Percentiles rank a stretch among this genome's conserved stretches.
These are phyloP conservation scores for Stomatorhinus ivindoensis DNA, from an alignment of 2,113 vertebrate species.

Conservation along the genomic window DNA sequence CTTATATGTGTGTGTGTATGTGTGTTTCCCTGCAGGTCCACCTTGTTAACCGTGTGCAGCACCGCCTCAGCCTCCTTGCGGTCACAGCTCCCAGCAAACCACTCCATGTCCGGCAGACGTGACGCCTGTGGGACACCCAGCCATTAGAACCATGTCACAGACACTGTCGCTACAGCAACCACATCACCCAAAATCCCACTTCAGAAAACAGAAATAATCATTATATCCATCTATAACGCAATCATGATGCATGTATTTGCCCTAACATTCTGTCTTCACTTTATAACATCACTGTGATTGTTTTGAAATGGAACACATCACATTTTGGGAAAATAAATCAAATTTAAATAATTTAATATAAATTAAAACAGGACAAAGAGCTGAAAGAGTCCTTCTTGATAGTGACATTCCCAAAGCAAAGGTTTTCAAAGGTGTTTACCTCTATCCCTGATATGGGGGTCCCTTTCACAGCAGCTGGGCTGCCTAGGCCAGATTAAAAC, in stretches of 20 bases:
- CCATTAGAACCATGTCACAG: background rate
- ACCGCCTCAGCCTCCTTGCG: slow-evolving; percentile 62
- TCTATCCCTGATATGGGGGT: slow-evolving; percentile 34
- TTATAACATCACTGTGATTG: background rate
- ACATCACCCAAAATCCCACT: background rate
- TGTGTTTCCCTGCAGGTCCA: slow-evolving; percentile 25
- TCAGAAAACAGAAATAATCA: background rate
- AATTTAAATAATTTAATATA: background rate
- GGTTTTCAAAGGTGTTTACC: slow-evolving; percentile 31
- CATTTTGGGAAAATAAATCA: background rate
- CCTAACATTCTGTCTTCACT: background rate
- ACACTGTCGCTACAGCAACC: background rate
- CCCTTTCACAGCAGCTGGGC: slow-evolving; percentile 22
- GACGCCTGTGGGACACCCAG: slow-evolving; percentile 25
- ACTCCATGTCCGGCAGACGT: slow-evolving; percentile 51
- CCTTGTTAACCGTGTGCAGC: slow-evolving; percentile 58
- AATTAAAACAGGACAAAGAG: background rate
- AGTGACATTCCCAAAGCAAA: background rate
- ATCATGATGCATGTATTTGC: background rate
- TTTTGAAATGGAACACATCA: background rate
- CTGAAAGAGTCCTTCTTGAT: background rate
- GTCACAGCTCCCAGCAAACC: slow-evolving; percentile 67
- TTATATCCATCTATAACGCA: background rate
- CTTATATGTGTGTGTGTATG: background rate
- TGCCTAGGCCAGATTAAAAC: slow-evolving; percentile 31